Evolutionary conservation across 2,888 invertebrate species (phyloP), one percentile per base, ranked within the genome.

Genomic region (Cheilosia scutellata): DNA sequence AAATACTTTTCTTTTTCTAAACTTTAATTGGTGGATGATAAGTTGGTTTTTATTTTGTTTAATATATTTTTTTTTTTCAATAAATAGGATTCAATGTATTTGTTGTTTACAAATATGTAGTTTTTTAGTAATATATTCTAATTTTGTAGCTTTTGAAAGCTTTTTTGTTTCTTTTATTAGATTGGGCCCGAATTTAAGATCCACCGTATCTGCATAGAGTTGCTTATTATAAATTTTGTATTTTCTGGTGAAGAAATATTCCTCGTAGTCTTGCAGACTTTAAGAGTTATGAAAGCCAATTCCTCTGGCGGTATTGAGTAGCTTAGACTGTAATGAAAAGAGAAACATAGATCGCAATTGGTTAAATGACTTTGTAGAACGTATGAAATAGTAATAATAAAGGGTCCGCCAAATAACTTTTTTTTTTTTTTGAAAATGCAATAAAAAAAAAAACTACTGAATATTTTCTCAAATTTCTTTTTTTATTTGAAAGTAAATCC

Each of bases 1-100:
- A 78, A 74, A 68, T 78, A 78, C 74, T 83, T 74, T 72, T 55
- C 65, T 78, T 60, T 68, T 62, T 37, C 37, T 37, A 37, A 53
- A 44, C 27, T 75, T 63, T 20, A 70, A 49, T 75, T 84, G 79
- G 79, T 79, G 79, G 79, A 75, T 79, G 51, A 44, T 42, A 33
- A 16, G 51, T 44, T 66, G 33, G 27, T 49, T 65, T 65, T 51
- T 44, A 62, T 25, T 77, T 77, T 42, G 29, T 11, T 49, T 13
- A 29, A 49, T 51, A 27, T 68, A 62, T 68, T 25, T 16, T 66
- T 68, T 68, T 25, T 16, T 66, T 68, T 68, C 16, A 74, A 74
- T 78, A 78, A 78, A 74, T 78, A 74, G 57, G 49, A 72, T 60
- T 66, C 76, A 42, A 70, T 65, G 58, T 44, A 49, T 37, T 37